Percentiles rank a stretch among this genome's conserved stretches.
Conservation (phyloP, 2,888 invertebrate species). For the Elysia crispata region DNA sequence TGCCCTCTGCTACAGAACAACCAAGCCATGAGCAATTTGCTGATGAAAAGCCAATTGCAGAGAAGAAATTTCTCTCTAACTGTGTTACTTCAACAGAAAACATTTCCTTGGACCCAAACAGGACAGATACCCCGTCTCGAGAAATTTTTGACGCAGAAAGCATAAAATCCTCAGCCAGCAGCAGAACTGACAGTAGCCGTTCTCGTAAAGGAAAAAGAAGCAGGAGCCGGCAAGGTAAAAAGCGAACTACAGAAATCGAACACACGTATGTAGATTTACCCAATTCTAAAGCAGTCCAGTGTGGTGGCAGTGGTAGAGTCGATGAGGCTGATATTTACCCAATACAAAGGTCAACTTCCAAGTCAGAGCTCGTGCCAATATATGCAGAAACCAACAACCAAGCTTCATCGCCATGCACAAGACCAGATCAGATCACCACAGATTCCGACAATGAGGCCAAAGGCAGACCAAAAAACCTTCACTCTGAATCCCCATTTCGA, state of each 20-base stretch:
- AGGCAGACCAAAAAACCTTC: no score
- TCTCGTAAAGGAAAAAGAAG: neutral
- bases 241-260: neutral
- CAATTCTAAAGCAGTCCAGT: conserved; percentile 19
- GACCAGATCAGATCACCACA: no score
- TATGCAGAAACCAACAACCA: no score
- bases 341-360: no score
- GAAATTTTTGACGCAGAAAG: no score
- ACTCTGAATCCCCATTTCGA: no score
- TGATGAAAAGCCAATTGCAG: no score
- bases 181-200: neutral
- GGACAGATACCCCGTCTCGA: neutral
- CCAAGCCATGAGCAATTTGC: neutral
- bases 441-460: no score
- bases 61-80: no score
- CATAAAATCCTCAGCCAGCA: neutral
- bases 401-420: no score
- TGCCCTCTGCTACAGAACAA: neutral
- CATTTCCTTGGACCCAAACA: neutral
- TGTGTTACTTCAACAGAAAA: neutral
- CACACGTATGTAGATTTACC: neutral
- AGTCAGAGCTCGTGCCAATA: no score
- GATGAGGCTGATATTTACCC: no score
- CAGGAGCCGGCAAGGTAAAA: neutral
- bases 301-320: conserved; percentile 10